A percentile compares a stretch with the other conserved stretches of the same genome.
phyloP scores from a whole-genome alignment of 2,113 vertebrate species.

The Gymnobelideus leadbeateri region DNA sequence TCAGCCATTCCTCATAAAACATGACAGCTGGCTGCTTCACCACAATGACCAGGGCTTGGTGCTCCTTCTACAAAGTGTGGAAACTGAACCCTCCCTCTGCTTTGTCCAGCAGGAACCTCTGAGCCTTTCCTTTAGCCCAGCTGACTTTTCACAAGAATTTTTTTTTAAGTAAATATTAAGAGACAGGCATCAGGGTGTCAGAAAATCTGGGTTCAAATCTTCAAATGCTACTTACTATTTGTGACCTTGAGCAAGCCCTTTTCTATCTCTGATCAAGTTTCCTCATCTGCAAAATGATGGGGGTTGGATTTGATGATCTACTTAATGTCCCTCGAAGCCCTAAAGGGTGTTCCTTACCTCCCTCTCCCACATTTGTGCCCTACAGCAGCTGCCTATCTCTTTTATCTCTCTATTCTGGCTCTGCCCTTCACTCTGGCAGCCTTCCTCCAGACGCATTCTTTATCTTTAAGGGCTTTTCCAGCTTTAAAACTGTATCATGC shows the following conservation, averaged over 20 bases:
- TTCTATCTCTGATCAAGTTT: neutral
- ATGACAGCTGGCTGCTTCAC: neutral
- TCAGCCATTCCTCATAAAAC: neutral
- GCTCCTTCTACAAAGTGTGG: neutral
- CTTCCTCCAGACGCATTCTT: neutral
- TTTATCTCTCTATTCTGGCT: neutral
- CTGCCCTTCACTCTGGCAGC: neutral
- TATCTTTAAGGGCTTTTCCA: neutral
- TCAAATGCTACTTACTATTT: neutral
- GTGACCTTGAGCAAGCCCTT: neutral
- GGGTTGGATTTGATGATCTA: neutral
- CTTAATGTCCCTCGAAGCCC: neutral
- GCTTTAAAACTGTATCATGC: neutral
- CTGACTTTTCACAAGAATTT: neutral
- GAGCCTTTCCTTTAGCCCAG: neutral
- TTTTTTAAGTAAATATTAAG: neutral
- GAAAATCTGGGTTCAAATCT: neutral
- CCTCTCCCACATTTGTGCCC: neutral
- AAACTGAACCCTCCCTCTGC: neutral
- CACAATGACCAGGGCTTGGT: neutral
- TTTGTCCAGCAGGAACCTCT: neutral
- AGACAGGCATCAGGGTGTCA: neutral
- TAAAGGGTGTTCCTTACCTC: neutral
- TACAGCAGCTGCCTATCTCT: neutral
- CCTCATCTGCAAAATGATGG: neutral